phyloP scores from a whole-genome alignment of 2,113 vertebrate genomes.

The Ursus arctos region DNA sequence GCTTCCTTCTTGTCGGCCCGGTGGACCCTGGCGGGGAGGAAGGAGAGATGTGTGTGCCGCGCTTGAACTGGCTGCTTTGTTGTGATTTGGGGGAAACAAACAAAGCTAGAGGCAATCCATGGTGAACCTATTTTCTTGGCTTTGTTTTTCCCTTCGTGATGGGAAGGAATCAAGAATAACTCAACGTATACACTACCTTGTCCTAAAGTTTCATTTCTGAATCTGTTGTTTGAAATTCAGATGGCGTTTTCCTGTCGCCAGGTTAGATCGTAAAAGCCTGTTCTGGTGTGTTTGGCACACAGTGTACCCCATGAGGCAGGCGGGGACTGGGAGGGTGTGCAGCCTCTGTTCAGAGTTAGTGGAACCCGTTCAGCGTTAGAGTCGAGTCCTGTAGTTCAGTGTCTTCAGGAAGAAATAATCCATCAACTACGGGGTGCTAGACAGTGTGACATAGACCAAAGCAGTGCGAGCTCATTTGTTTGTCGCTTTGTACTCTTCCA shows the following conservation, averaged over 20 bases:
- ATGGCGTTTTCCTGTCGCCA: not conserved
- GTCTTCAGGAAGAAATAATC: not conserved
- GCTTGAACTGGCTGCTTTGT: not conserved
- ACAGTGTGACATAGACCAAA: not conserved
- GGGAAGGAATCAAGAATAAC: not conserved
- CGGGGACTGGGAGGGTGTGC: fast-evolving
- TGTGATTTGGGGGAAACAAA: not conserved
- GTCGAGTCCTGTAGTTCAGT: not conserved
- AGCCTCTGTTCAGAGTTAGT: not conserved
- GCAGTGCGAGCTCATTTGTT: not conserved
- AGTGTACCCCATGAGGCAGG: not conserved
- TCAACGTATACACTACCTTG: too few species aligned
- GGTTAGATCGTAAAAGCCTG: not conserved
- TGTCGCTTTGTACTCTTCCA: not conserved
- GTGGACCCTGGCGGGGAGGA: not conserved
- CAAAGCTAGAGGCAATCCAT: not conserved
- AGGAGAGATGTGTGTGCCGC: not conserved
- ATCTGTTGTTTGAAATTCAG: not conserved
- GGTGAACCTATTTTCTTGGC: not conserved
- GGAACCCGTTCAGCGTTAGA: not conserved
- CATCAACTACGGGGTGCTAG: not conserved
- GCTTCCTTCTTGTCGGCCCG: not conserved
- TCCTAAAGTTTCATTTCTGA: not conserved
- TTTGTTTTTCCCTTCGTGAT: not conserved
- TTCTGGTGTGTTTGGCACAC: not conserved